Evolutionary conservation across 2,888 invertebrate species (phyloP).

Genomic region (Chelonus formosanus): DNA sequence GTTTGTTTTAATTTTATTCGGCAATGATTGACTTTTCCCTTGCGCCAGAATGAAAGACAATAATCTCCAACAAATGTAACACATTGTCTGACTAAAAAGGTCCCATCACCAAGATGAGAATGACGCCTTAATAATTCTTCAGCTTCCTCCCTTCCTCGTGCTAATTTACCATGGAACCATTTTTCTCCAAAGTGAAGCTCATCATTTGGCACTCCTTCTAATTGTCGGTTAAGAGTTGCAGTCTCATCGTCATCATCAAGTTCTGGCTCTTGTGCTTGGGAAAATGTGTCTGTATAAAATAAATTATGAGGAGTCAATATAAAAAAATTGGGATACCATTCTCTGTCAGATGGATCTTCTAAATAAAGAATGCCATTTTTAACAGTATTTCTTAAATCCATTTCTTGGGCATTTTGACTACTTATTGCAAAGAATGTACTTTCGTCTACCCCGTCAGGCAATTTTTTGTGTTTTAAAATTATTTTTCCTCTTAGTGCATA

Average conservation of each 20-base stretch:
- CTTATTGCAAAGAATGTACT: slow-evolving; percentile 69
- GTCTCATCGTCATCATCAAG: slow-evolving; percentile 68
- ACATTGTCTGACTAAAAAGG: slow-evolving; percentile 91
- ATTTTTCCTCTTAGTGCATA: slow-evolving; percentile 79
- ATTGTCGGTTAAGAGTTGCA: slow-evolving; percentile 27
- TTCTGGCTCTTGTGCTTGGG: slow-evolving; percentile 63
- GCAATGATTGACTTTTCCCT: slow-evolving; percentile 90
- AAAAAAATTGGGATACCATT: slow-evolving; percentile 94
- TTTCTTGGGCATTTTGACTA: slow-evolving; percentile 75
- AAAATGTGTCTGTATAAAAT: slow-evolving; percentile 82
- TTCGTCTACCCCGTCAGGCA: slow-evolving; percentile 88
- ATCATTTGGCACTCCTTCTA: slow-evolving; percentile 77
- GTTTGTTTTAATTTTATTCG: slow-evolving; percentile 90
- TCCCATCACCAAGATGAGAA: slow-evolving; percentile 87
- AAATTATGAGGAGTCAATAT: slow-evolving; percentile 88
- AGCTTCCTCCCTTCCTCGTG: slow-evolving; percentile 80
- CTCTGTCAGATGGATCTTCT: slow-evolving; percentile 87
- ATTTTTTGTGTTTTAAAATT: slow-evolving; percentile 90
- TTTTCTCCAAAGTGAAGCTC: slow-evolving; percentile 91
- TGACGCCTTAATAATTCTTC: slow-evolving; percentile 75
- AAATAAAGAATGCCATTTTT: slow-evolving; percentile 90
- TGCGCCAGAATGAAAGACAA: slow-evolving; percentile 93
- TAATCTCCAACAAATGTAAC: slow-evolving; percentile 97
- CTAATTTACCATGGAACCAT: slow-evolving; percentile 92
- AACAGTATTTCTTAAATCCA: slow-evolving; percentile 82